Conservation (phyloP, 2,113 vertebrate genomes). For the Prietella phreatophila region DNA sequence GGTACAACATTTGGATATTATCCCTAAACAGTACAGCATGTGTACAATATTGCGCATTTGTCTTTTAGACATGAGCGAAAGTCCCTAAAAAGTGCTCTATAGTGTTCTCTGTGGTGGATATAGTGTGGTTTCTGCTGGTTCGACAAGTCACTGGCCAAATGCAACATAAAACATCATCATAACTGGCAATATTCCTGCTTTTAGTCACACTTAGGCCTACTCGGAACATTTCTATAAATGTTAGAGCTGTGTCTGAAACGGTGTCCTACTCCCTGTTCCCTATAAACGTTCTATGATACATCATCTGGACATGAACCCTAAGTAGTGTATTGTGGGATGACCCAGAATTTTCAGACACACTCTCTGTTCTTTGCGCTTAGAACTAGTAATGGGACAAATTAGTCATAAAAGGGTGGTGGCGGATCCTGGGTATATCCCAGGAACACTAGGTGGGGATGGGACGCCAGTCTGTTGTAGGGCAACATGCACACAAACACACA, state of each 20-base stretch:
- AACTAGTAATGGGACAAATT: neutral
- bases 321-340: neutral
- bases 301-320: neutral
- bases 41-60: neutral
- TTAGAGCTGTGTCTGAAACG: neutral
- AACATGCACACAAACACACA: conserved; percentile 20
- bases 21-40: neutral
- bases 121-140: neutral
- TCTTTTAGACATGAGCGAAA: neutral
- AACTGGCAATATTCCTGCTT: conserved; percentile 12
- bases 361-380: neutral
- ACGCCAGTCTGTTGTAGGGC: neutral
- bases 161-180: conserved; percentile 13
- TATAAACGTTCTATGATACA: neutral
- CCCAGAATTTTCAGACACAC: neutral
- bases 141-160: neutral
- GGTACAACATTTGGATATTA: neutral
- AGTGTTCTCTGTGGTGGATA: neutral
- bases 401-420: neutral
- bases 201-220: conserved; percentile 9
- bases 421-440: neutral
- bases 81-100: neutral
- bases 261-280: neutral
- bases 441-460: neutral
- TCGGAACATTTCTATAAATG: neutral